phyloP scores from a whole-genome alignment of 2,888 invertebrate species.

The Euzetes globulus region DNA sequence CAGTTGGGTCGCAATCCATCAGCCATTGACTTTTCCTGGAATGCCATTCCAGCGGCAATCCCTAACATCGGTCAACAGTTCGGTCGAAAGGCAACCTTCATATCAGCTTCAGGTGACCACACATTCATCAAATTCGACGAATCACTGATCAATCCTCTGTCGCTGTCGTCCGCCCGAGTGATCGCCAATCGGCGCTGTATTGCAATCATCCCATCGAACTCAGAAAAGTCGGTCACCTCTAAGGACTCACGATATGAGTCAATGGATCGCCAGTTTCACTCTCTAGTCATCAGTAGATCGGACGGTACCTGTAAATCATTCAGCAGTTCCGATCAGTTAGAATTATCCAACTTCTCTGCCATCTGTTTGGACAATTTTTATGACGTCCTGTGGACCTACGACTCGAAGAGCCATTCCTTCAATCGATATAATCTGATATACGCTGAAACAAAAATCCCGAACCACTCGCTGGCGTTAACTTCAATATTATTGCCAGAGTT shows the following conservation, averaged over 20 bases:
- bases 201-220: slow-evolving; percentile 49
- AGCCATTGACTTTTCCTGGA: slow-evolving; percentile 48
- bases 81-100: slow-evolving; percentile 83
- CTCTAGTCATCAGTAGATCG: slow-evolving; percentile 76
- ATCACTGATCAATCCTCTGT: slow-evolving; percentile 80
- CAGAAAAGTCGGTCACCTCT: background rate
- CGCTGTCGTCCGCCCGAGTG: slow-evolving; percentile 75
- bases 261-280: slow-evolving; percentile 66
- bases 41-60: slow-evolving; percentile 63
- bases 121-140: slow-evolving; percentile 89
- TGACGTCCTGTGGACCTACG: slow-evolving; percentile 88
- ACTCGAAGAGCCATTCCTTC: slow-evolving; percentile 58
- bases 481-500: slow-evolving; percentile 72
- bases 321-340: slow-evolving; percentile 70
- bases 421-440: slow-evolving; percentile 75
- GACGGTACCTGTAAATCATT: slow-evolving; percentile 83
- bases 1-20: slow-evolving; percentile 53
- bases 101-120: slow-evolving; percentile 91
- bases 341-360: slow-evolving; percentile 64
- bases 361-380: slow-evolving; percentile 83
- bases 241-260: slow-evolving; percentile 65
- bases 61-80: slow-evolving; percentile 74
- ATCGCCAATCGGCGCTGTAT: slow-evolving; percentile 78
- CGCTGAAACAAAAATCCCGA: slow-evolving; percentile 53
- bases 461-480: slow-evolving; percentile 44